Conservation (phyloP, 2,888 invertebrate genomes). For the Epinotia bilunana region DNA sequence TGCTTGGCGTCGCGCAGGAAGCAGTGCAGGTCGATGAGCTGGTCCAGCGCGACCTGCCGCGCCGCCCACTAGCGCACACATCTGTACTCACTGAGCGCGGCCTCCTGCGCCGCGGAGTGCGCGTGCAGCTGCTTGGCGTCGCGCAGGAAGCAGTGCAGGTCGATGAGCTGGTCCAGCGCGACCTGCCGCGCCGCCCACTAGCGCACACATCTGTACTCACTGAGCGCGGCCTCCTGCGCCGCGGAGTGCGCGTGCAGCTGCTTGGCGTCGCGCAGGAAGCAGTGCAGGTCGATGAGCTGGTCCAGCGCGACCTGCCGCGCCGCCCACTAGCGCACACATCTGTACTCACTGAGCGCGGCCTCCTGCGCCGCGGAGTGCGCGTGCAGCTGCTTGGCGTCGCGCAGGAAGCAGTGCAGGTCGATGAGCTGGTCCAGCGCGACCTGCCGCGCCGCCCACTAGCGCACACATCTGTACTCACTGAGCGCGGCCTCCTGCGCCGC, state of each 20-base stretch:
- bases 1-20: constrained; percentile 97
- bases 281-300: constrained; percentile 96
- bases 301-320: constrained; percentile 94
- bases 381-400: constrained; percentile 97
- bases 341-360: constrained; percentile 84
- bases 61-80: too few species aligned
- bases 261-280: constrained; percentile 97
- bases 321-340: too few species aligned
- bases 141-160: constrained; percentile 96
- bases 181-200: constrained; percentile 96
- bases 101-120: constrained; percentile 95
- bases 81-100: constrained; percentile 80
- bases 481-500: constrained; percentile 93
- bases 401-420: constrained; percentile 96
- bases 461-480: constrained; percentile 68
- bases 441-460: constrained; percentile 95
- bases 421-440: constrained; percentile 95
- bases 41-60: constrained; percentile 94
- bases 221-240: constrained; percentile 92
- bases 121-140: constrained; percentile 97
- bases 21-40: constrained; percentile 96
- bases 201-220: constrained; percentile 65
- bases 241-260: constrained; percentile 95
- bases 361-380: constrained; percentile 95
- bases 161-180: constrained; percentile 94